Base-by-base conservation (phyloP, 92 coral and sea anemone genomes). In the Bergia sp. region DNA sequence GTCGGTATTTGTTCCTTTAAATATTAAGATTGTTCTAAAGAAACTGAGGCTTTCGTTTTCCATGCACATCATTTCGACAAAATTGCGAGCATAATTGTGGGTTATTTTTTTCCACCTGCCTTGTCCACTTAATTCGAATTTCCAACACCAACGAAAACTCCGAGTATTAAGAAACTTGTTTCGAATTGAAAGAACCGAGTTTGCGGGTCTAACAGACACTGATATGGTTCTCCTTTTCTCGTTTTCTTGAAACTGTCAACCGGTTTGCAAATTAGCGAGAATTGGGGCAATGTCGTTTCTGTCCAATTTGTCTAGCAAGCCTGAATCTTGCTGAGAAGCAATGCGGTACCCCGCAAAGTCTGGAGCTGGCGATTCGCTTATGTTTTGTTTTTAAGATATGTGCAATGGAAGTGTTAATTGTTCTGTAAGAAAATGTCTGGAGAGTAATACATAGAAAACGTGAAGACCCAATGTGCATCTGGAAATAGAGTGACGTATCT, bases 61-160 rank as follows among this genome's bases (percentile, higher is more conserved):
- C 11, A 7, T 20, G 43, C n/a, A 45, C 39, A 36, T 47, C 23
- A 42, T 71, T 36, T 36, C 16, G 42, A 44, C 2, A 41, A 69
- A 44, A 16, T 42, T 49, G 16, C 76, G 7, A 84, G 15, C 13
- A 43, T 45, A 44, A 84, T 45, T 47, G 74, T 71, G 7, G n/a
- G 29, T 72, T 47, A 8, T 23, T 1, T 53, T 29, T 20, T 71
- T 84, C 47, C 87, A 84, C 87, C 87, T 84, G 87, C 57, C 87
- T n/a, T 9, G n/a, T 39, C 58, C 50, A 84, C 40, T 84, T 84
- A 84, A 69, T 44, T 84, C 47, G 18, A 84, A 71, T 49, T 84
- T 73, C 12, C 72, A 36, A 84, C 65, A 73, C 45, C 78, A 53
- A 84, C 87, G 72, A 73, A 44, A 29, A 37, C 43, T 84, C 77